Base-by-base conservation (phyloP, 1,140 invertebrate species). In the Radopholus similis region DNA sequence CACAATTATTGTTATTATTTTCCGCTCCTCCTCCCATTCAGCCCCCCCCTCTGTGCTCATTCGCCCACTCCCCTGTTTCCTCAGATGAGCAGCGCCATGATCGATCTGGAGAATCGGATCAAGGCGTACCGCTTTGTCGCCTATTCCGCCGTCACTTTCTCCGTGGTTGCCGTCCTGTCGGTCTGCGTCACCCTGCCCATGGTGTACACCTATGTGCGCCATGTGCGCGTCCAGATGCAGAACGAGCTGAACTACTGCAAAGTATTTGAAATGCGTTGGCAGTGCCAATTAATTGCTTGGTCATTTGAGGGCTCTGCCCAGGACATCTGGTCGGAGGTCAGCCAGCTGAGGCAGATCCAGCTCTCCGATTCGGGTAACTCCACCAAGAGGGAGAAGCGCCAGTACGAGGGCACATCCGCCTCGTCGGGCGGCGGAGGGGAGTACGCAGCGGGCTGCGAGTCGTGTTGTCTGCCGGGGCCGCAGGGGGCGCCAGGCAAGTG, bases 161-260 rank as follows among this genome's bases (percentile, higher is more conserved):
- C 71, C 11, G 72, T 76, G 13, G 73, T 77, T 18, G 75, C 75
- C 6, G 68, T 80, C 26, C 57, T 78, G 37, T 75, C 75, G 18
- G 75, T 78, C 21, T 80, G 77, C 38, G 63, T 78, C 4, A 75
- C 77, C 4, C 58, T 78, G 44, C 77, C 77, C 1, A 80, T 78
- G 77, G 77, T 80, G 3, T 78, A 78, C 69, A 78, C 78, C 56
- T 78, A 78, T 68, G 77, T 78, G 40, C 69, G 72, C 28, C 53
- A 71, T 47, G 75, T 78, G 8, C 64, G 73, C 3, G 58, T 58
- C 11, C 68, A 72, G 49, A 80, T 78, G 69, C 72, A 80, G 49
- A 72, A 68, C 56, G 77, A 78, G 60, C 68, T 78, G 37, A 65
- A 42, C 18, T 78, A 77, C 63, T 78, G 77, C 64, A 79, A 77